Evolutionary conservation across 2,888 invertebrate species (phyloP).

Genomic region (Pyrochroa serraticornis): DNA sequence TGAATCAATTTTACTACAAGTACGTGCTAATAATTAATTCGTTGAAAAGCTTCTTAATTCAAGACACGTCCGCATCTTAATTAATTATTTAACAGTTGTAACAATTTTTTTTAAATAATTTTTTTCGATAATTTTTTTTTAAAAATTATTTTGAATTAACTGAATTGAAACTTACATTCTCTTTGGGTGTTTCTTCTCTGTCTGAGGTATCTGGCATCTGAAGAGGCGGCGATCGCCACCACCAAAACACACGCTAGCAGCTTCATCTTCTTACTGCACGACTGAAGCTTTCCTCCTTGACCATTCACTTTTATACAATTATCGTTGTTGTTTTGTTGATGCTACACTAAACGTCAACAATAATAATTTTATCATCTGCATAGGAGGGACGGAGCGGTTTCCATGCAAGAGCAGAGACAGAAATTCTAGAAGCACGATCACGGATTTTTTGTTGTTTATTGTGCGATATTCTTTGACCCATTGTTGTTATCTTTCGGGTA

Average conservation of each 20-base stretch:
- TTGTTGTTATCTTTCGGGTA: too few species aligned
- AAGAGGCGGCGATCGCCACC: not conserved
- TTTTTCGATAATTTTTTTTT: too few species aligned
- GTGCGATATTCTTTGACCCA: too few species aligned
- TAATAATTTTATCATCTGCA: too few species aligned
- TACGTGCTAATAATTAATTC: too few species aligned
- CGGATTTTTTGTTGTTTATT: too few species aligned
- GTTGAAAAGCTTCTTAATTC: too few species aligned
- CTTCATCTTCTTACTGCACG: not conserved
- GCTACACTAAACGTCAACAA: too few species aligned
- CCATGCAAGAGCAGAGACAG: too few species aligned
- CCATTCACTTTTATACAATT: not conserved
- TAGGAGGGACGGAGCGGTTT: too few species aligned
- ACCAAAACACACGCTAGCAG: not conserved
- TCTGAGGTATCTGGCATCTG: constrained; percentile 6
- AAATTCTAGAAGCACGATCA: too few species aligned
- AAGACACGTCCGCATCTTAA: too few species aligned
- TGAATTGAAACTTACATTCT: constrained; percentile 33
- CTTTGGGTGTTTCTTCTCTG: constrained; percentile 27
- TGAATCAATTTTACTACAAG: constrained; percentile 29
- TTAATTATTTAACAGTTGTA: not conserved
- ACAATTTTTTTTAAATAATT: not conserved
- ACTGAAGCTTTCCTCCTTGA: not conserved
- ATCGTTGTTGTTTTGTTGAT: not conserved
- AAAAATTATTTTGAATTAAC: not conserved